Evolutionary conservation across 1,140 invertebrate genomes (phyloP).

Genomic region (Asobara japonica): DNA sequence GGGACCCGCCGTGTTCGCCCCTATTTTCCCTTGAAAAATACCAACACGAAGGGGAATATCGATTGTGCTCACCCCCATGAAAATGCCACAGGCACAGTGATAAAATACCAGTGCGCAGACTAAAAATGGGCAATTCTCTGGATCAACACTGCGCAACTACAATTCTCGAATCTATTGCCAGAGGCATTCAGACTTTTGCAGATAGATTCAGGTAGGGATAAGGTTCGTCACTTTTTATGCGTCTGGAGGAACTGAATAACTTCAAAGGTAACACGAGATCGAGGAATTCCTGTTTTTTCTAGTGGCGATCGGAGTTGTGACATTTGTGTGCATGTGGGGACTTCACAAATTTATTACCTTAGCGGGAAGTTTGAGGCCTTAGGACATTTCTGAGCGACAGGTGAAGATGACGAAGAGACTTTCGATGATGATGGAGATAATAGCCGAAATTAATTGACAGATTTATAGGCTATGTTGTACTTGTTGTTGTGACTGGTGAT

Average conservation of each 20-base stretch:
- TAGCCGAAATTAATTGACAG: no score
- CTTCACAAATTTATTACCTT: no score
- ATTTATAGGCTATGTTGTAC: no score
- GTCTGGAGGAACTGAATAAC: neutral
- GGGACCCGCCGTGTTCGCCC: neutral
- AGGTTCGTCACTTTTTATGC: neutral
- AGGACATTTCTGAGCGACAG: no score
- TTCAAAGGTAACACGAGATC: neutral
- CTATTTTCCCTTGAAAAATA: neutral
- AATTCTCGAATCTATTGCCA: neutral
- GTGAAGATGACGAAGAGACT: no score
- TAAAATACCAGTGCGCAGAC: constrained; percentile 8
- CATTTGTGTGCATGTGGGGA: no score
- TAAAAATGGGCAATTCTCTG: neutral
- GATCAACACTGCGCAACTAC: neutral
- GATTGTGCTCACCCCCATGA: neutral
- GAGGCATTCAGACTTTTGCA: neutral
- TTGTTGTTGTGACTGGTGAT: no score
- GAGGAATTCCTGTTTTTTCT: neutral
- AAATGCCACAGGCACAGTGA: neutral
- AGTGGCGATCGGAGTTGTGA: no score
- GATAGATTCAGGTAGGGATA: neutral
- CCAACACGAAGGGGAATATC: constrained; percentile 7
- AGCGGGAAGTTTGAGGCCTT: no score
- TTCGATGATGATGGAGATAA: no score